A percentile compares a stretch with the other conserved stretches of the same genome.
Conservation (phyloP, 2,797 vertebrate species). For the Spatula versicolor region DNA sequence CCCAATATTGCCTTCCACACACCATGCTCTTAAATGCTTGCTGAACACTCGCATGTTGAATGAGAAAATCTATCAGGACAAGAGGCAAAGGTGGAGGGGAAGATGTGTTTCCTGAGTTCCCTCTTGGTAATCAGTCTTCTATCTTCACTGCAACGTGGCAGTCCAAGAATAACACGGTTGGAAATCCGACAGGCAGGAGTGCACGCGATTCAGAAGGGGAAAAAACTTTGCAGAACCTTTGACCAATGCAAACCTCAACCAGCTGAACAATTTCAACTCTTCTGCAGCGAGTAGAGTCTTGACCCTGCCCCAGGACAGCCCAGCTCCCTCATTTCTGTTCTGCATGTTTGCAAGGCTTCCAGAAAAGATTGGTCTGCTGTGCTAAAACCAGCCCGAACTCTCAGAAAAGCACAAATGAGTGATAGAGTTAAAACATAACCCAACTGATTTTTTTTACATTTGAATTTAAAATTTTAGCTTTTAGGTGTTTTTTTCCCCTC, state of each 20-base stretch:
- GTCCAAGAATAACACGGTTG: not conserved
- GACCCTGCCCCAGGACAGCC: not conserved
- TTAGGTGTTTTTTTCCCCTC: not conserved
- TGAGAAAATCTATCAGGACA: not conserved
- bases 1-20: not conserved
- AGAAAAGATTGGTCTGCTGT: not conserved
- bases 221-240: not conserved
- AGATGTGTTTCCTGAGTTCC: not conserved
- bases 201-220: not conserved
- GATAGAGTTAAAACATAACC: not conserved
- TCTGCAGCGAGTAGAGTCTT: not conserved
- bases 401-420: not conserved
- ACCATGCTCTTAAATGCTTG: not conserved
- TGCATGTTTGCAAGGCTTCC: not conserved
- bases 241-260: not conserved
- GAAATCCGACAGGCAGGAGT: not conserved
- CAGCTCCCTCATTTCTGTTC: not conserved
- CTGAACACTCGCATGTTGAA: not conserved
- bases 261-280: no score
- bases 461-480: not conserved
- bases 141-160: not conserved
- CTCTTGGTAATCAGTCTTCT: not conserved
- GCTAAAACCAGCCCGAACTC: not conserved
- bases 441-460: not conserved
- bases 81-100: not conserved